Base-by-base conservation (phyloP, 92 coral and sea anemone species). In the Hydrozoanthus gracilis region DNA sequence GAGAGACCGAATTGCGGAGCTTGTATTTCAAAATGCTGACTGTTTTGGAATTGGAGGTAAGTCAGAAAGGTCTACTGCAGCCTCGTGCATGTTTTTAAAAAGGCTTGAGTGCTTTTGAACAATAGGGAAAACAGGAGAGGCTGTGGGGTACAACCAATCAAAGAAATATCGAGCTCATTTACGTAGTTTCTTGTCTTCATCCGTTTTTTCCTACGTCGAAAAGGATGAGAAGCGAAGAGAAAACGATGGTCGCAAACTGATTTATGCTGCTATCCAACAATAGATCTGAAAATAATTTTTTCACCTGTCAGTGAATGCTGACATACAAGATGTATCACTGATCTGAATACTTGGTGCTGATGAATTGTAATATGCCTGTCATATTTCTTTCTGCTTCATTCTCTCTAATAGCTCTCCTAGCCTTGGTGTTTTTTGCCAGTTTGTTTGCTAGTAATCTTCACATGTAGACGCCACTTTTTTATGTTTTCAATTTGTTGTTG, bases 101-200 rank as follows among this genome's bases (percentile, higher is more conserved):
- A 80, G 74, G 85, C 55, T n/a, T 68, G 85, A 80, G 54, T 80
- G 85, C 85, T 47, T 80, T 62, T 66, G 74, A 80, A 80, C 85
- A 80, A 80, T 65, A 11, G 58, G 49, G 55, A 80, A 20, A 58
- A 47, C 83, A 6, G 51, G 71, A 6, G 35, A 80, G 18, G 44
- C 8, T 6, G 8, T 10, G 70, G 74, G 73, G 84, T 61, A 61
- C 58, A 65, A 44, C 51, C 45, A 64, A 15, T 48, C 85, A 80
- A 80, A 52, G 83, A 49, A 66, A 48, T 51, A 48, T 80, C 18
- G 46, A 73, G 51, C 61, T 66, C 44, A 80, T 80, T 80, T 65
- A 17, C 44, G 20, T 51, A 51, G 67, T 51, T 65, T 35, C 7
- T 77, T 48, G 73, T 80, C 69, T 56, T 80, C 60, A 14, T 48